Evolutionary conservation across 2,797 vertebrate species (phyloP).

Genomic region (Champsocephalus gunnari): DNA sequence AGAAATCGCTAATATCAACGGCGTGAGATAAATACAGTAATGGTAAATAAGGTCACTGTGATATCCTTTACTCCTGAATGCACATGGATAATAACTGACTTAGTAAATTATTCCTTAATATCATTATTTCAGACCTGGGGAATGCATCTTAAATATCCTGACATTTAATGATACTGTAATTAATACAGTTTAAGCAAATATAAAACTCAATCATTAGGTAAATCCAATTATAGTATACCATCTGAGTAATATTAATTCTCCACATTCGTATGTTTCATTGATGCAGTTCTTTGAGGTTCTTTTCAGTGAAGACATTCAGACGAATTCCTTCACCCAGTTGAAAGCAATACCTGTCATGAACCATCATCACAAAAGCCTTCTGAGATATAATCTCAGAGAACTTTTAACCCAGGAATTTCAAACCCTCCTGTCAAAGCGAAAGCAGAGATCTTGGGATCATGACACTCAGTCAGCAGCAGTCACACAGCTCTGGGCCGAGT

Average conservation of each 20-base stretch:
- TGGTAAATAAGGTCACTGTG: slow-evolving; percentile 34
- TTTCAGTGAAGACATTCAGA: slow-evolving; percentile 57
- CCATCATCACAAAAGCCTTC: slow-evolving; percentile 85
- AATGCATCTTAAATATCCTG: slow-evolving; percentile 44
- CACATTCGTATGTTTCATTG: slow-evolving; percentile 21
- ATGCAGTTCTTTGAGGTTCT: slow-evolving; percentile 43
- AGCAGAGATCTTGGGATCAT: slow-evolving; percentile 85
- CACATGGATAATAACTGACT: slow-evolving; percentile 36
- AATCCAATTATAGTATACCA: slow-evolving; percentile 29
- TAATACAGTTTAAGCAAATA: slow-evolving; percentile 46
- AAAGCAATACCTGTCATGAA: slow-evolving; percentile 83
- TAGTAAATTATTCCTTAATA: slow-evolving; percentile 38
- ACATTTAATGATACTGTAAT: slow-evolving; percentile 62
- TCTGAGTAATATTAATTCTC: background rate
- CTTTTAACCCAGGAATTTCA: slow-evolving; percentile 87
- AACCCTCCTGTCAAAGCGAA: slow-evolving; percentile 85
- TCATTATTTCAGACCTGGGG: slow-evolving; percentile 44
- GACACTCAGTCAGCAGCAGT: slow-evolving; percentile 85
- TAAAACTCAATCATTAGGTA: slow-evolving; percentile 34
- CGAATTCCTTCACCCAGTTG: slow-evolving; percentile 72
- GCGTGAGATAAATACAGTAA: slow-evolving; percentile 17
- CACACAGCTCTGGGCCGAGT: slow-evolving; percentile 81
- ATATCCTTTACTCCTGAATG: slow-evolving; percentile 26
- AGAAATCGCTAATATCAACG: slow-evolving; percentile 18
- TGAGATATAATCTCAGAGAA: slow-evolving; percentile 86